These are phyloP conservation scores for Aldabrachelys gigantea DNA, from an alignment of 2,113 vertebrate genomes.

Conservation along the genomic window DNA sequence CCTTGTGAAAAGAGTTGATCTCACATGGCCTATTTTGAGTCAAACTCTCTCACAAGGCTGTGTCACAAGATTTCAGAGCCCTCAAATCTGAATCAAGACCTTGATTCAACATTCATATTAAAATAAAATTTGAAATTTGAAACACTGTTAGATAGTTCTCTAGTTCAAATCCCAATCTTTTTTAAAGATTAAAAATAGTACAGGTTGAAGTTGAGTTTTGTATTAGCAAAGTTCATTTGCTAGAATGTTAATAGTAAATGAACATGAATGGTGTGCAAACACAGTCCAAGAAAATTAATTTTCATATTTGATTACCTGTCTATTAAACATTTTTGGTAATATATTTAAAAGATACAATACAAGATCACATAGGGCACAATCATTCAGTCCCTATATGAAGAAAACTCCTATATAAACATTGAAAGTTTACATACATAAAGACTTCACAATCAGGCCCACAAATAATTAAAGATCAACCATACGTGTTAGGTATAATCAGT, in stretches of 20 bases:
- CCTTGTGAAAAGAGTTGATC: background rate
- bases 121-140: background rate
- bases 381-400: background rate
- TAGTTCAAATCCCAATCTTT: background rate
- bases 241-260: background rate
- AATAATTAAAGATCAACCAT: background rate
- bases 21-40: background rate
- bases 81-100: background rate
- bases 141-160: background rate
- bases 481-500: rapidly evolving
- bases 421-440: background rate
- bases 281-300: background rate
- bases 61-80: background rate
- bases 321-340: background rate
- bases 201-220: background rate
- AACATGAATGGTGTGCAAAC: background rate
- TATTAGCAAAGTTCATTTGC: background rate
- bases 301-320: background rate
- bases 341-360: background rate
- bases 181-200: background rate
- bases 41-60: background rate
- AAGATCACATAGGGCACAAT: background rate
- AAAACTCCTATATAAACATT: background rate
- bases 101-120: background rate
- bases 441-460: background rate